Conservation (phyloP, 2,113 vertebrate species). For the Tautogolabrus adspersus region DNA sequence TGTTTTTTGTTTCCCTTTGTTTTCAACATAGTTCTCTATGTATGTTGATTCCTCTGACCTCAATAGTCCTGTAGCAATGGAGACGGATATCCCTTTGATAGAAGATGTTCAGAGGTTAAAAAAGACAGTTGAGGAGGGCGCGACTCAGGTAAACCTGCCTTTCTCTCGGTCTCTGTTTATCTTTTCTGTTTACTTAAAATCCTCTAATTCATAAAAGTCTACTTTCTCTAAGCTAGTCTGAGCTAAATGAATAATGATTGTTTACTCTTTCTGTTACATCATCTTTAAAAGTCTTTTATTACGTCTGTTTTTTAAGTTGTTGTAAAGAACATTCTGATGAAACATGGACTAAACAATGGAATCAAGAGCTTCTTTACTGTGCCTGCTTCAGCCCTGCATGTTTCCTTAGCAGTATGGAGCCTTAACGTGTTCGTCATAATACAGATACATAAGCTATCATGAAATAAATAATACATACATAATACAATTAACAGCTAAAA, state of each 20-base stretch:
- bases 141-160: conserved; percentile 91
- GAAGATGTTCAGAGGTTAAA: conserved; percentile 97
- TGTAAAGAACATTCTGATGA: not conserved
- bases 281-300: not conserved
- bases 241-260: not conserved
- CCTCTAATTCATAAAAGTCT: not conserved
- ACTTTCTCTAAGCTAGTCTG: not conserved
- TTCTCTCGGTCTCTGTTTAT: conserved; percentile 67
- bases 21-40: conserved; percentile 91
- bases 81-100: conserved; percentile 94
- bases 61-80: conserved; percentile 94
- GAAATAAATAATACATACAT: too few relatives aligned
- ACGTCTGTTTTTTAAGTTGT: not conserved
- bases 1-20: conserved; percentile 66
- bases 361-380: conserved; percentile 48
- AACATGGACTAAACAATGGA: conserved; percentile 54
- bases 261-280: not conserved
- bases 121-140: conserved; percentile 93
- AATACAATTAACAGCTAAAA: too few relatives aligned
- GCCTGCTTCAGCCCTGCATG: conserved; percentile 34
- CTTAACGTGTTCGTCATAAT: conserved; percentile 7
- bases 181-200: conserved; percentile 21
- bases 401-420: conserved; percentile 6
- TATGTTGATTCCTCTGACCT: conserved; percentile 89
- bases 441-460: too few relatives aligned